These are phyloP conservation scores for Dasyornis broadbenti DNA, from an alignment of 2,113 vertebrate genomes.

Conservation along the genomic window DNA sequence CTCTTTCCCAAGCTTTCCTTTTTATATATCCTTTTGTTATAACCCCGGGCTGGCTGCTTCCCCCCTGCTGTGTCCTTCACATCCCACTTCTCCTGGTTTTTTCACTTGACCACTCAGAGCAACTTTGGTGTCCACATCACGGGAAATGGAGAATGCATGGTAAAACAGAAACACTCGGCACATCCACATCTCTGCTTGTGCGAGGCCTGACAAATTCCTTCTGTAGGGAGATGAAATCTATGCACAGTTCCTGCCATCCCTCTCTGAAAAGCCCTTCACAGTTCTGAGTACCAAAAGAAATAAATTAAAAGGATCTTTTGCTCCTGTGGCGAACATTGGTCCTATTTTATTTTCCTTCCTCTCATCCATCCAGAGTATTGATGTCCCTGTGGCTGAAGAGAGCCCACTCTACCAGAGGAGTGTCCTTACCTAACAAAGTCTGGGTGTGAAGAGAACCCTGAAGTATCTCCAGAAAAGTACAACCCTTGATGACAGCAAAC, in stretches of 20 bases:
- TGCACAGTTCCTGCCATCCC: not conserved
- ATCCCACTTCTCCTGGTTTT: not conserved
- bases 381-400: not conserved
- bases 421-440: not conserved
- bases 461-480: not conserved
- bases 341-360: not conserved
- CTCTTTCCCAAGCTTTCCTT: too few relatives aligned
- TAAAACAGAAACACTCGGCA: not conserved
- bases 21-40: not conserved
- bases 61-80: not conserved
- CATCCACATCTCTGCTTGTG: not conserved
- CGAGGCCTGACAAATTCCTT: not conserved
- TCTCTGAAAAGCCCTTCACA: not conserved
- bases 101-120: not conserved
- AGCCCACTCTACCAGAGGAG: not conserved
- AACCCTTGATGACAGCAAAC: not conserved
- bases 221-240: not conserved
- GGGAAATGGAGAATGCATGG: not conserved
- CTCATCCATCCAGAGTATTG: not conserved
- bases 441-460: not conserved
- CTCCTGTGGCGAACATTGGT: not conserved
- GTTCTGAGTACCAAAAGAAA: not conserved
- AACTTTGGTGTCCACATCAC: not conserved
- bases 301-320: not conserved
- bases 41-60: not conserved